Conservation (phyloP, 2,888 invertebrate genomes). For the Hirtodrosophila cameraria region DNA sequence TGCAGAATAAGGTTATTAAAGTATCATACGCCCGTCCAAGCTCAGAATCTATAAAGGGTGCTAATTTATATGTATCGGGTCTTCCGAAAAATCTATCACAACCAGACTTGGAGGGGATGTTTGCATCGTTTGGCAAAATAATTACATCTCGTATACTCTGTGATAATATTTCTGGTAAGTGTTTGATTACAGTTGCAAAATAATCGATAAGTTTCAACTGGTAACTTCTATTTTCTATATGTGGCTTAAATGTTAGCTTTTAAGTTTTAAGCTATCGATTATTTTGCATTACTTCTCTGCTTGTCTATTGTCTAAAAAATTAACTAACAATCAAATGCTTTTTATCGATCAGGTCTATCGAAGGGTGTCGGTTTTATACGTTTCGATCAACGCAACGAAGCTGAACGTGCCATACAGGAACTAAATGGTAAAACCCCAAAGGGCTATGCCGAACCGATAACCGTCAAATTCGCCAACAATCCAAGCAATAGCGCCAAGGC, state of each 20-base stretch:
- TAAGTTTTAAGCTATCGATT: too few species aligned
- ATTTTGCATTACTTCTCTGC: too few species aligned
- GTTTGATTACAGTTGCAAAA: not conserved
- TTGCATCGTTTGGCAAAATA: constrained; percentile 97
- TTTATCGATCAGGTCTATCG: constrained; percentile 88
- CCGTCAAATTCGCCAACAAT: constrained; percentile 97
- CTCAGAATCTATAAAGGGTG: constrained; percentile 99
- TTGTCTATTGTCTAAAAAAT: too few species aligned
- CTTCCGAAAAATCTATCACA: constrained; percentile 98
- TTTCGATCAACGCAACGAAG: constrained; percentile 95
- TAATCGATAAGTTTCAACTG: too few species aligned
- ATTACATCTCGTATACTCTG: constrained; percentile 98
- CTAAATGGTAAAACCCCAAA: constrained; percentile 95
- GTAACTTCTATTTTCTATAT: too few species aligned
- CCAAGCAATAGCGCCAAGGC: constrained; percentile 95
- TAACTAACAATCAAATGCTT: not conserved
- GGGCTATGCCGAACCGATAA: constrained; percentile 94
- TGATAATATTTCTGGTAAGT: constrained; percentile 89
- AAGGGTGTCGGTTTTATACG: constrained; percentile 98
- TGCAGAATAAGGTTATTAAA: constrained; percentile 99
- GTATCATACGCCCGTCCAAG: constrained; percentile 98
- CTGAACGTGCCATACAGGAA: constrained; percentile 95
- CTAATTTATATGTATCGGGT: constrained; percentile 98
- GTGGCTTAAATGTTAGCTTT: too few species aligned
- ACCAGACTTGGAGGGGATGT: constrained; percentile 96